Evolutionary conservation across 30 jellyfish, hydroid and myxozoan species (phyloP).

Genomic region (Hydra vulgaris): DNA sequence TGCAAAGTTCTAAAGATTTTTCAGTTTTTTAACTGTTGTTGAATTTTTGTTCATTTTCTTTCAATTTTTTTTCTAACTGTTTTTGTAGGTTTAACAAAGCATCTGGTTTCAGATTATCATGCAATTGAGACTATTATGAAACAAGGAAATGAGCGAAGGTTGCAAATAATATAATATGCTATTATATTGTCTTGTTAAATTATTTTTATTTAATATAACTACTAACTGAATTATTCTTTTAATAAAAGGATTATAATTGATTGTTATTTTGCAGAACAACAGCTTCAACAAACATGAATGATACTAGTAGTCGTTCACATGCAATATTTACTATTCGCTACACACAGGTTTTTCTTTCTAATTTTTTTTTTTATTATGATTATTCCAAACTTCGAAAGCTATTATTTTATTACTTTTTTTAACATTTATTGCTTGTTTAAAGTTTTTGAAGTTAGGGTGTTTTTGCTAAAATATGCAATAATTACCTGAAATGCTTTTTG

Average conservation of each 20-base stretch:
- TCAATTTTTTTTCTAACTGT: background rate
- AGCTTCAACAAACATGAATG: constrained; percentile 93
- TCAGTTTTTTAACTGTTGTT: background rate
- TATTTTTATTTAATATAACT: background rate
- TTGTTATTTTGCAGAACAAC: constrained; percentile 57
- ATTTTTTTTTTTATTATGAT: background rate
- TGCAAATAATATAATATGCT: background rate
- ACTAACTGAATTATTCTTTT: background rate
- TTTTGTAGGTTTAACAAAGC: constrained; percentile 71
- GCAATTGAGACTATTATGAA: constrained; percentile 75
- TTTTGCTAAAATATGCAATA: too few relatives aligned
- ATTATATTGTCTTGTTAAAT: background rate
- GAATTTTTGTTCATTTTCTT: background rate
- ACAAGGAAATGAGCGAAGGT: constrained; percentile 94
- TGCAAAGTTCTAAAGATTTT: background rate
- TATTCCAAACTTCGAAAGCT: too few relatives aligned
- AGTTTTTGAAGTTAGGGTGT: too few relatives aligned
- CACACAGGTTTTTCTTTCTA: constrained; percentile 54
- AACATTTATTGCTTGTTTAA: too few relatives aligned
- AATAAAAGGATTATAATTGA: background rate
- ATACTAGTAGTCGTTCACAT: constrained; percentile 90
- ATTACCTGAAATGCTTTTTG: too few relatives aligned
- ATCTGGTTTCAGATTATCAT: constrained; percentile 72
- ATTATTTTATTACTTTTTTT: too few relatives aligned
- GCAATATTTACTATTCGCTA: constrained; percentile 82